Conservation (phyloP, 2,888 invertebrate genomes). For the Orchestes rusci region DNA sequence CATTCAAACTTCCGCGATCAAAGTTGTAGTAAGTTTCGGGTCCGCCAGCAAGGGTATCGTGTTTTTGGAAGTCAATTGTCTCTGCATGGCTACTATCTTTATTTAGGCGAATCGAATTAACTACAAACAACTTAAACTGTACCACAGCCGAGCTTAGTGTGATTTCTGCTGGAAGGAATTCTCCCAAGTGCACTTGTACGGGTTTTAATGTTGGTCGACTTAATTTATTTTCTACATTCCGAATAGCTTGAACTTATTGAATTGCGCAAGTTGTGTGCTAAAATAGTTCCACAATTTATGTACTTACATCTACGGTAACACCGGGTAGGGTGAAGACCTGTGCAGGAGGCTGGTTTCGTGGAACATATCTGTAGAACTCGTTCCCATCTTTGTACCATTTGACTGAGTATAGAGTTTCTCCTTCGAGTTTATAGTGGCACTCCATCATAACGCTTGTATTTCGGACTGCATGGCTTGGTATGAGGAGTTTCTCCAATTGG, state of each 20-base stretch:
- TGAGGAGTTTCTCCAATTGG: slow-evolving; percentile 68
- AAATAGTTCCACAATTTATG: too few relatives aligned
- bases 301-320: slow-evolving; percentile 79
- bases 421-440: slow-evolving; percentile 78
- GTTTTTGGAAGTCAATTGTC: slow-evolving; percentile 26
- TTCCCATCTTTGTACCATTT: slow-evolving; percentile 91
- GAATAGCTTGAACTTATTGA: too few relatives aligned
- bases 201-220: too few relatives aligned
- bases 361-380: slow-evolving; percentile 83
- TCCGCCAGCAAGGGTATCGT: slow-evolving; percentile 13
- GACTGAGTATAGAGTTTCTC: slow-evolving; percentile 77
- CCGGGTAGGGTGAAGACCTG: slow-evolving; percentile 74
- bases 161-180: slow-evolving; percentile 25
- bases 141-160: slow-evolving; percentile 25
- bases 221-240: slow-evolving; percentile 27
- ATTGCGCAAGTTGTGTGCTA: too few relatives aligned
- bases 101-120: slow-evolving; percentile 25
- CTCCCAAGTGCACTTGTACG: slow-evolving; percentile 24
- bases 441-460: slow-evolving; percentile 69
- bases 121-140: slow-evolving; percentile 26
- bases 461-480: slow-evolving; percentile 75
- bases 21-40: too few relatives aligned
- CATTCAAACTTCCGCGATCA: slow-evolving; percentile 21
- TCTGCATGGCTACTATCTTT: slow-evolving; percentile 26
- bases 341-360: slow-evolving; percentile 71